phyloP scores from a whole-genome alignment of 2,888 invertebrate genomes.

The Phengaris alcon region DNA sequence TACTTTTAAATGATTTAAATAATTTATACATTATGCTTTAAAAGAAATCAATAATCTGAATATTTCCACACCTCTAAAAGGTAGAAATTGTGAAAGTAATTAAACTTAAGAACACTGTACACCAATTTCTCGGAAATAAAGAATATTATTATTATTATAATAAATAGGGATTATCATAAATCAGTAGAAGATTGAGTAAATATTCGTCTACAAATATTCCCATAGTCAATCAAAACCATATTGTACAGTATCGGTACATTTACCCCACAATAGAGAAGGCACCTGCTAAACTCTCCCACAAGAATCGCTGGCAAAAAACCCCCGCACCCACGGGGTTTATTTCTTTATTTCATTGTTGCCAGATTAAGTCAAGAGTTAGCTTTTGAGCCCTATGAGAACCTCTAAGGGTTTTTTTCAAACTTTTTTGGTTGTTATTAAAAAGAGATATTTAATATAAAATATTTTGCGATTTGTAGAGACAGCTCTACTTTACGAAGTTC shows the following conservation, averaged over 20 bases:
- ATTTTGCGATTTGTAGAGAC: no score
- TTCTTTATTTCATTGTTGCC: not conserved
- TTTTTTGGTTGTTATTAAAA: not conserved
- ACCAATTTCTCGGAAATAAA: no score
- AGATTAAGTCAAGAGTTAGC: conserved; percentile 16
- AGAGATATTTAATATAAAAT: no score
- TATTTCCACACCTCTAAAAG: no score
- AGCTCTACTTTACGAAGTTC: no score
- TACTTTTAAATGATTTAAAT: no score
- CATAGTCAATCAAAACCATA: conserved; percentile 15
- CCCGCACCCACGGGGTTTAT: not conserved
- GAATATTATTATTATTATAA: not conserved
- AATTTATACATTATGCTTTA: no score
- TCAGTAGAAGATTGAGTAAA: not conserved
- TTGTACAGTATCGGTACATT: not conserved
- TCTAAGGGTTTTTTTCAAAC: not conserved
- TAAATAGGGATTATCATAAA: not conserved
- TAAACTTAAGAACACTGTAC: no score
- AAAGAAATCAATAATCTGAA: no score
- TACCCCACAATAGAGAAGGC: not conserved
- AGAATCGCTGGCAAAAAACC: conserved; percentile 15
- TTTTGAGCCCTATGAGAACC: conserved; percentile 12
- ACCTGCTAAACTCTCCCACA: conserved; percentile 15
- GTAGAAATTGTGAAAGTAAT: no score
- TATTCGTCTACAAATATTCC: not conserved